These are phyloP conservation scores for Reticulitermes lucifugus DNA, from an alignment of 2,888 invertebrate genomes.

Conservation along the genomic window DNA sequence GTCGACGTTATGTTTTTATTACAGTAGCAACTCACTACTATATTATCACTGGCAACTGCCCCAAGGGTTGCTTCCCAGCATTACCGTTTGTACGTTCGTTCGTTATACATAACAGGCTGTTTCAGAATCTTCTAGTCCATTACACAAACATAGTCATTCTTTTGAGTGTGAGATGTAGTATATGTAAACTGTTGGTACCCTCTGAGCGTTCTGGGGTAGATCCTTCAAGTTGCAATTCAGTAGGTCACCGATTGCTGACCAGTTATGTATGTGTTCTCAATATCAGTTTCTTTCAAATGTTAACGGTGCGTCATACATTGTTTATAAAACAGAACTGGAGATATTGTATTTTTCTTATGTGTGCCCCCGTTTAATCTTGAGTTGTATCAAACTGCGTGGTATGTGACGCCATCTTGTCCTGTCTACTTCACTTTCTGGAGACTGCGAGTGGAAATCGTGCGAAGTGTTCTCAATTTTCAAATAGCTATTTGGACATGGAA, in stretches of 20 bases:
- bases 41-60: conserved; percentile 52
- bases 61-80: conserved; percentile 53
- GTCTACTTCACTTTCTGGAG: conserved; percentile 42
- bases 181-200: conserved; percentile 65
- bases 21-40: conserved; percentile 47
- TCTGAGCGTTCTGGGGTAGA: conserved; percentile 49
- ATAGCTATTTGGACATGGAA: conserved; percentile 70
- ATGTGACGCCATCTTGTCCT: conserved; percentile 34
- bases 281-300: conserved; percentile 19
- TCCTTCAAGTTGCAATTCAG: conserved; percentile 48
- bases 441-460: conserved; percentile 46
- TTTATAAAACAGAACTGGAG: conserved; percentile 35
- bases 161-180: conserved; percentile 69
- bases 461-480: conserved; percentile 75
- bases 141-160: conserved; percentile 57
- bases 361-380: conserved; percentile 29
- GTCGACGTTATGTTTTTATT: conserved; percentile 44
- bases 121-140: conserved; percentile 55
- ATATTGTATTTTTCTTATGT: conserved; percentile 35
- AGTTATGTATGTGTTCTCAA: conserved; percentile 11
- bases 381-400: conserved; percentile 17
- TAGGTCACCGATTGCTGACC: background rate
- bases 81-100: conserved; percentile 54
- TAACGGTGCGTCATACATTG: conserved; percentile 31
- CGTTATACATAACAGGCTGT: conserved; percentile 54